Evolutionary conservation across 2,888 invertebrate genomes (phyloP).

Genomic region (Augochlorella aurata): DNA sequence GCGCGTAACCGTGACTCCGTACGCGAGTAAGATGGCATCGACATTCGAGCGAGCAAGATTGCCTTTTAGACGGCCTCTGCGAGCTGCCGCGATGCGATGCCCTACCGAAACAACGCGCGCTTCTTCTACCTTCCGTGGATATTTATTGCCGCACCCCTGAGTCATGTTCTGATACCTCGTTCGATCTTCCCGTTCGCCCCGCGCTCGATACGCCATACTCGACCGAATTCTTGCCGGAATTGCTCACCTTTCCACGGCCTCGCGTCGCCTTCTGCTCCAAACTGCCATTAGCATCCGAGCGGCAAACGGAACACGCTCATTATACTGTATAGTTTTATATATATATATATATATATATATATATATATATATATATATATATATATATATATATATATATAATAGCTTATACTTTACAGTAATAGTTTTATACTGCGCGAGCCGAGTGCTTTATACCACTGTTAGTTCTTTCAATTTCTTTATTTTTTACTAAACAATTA

Average conservation of each 20-base stretch:
- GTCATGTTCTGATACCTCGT: conserved; percentile 19
- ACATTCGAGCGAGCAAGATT: conserved; percentile 41
- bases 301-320: too few species aligned
- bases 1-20: conserved; percentile 54
- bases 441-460: too few species aligned
- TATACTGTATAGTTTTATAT: too few species aligned
- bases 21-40: conserved; percentile 55
- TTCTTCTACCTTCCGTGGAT: conserved; percentile 48
- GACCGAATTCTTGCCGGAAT: conserved; percentile 9
- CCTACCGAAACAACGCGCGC: conserved; percentile 47
- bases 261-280: too few species aligned
- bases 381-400: too few species aligned
- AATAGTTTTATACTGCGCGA: too few species aligned
- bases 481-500: too few species aligned
- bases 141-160: conserved; percentile 55
- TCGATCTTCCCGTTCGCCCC: neutral
- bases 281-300: too few species aligned
- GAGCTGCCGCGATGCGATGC: conserved; percentile 22
- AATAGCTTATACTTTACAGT: too few species aligned
- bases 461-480: too few species aligned
- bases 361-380: too few species aligned
- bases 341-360: too few species aligned
- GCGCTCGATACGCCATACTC: neutral
- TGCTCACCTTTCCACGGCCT: neutral
- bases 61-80: conserved; percentile 49